These are phyloP conservation scores for Opisthocomus hoazin DNA, from an alignment of 2,113 vertebrate genomes.

Conservation along the genomic window DNA sequence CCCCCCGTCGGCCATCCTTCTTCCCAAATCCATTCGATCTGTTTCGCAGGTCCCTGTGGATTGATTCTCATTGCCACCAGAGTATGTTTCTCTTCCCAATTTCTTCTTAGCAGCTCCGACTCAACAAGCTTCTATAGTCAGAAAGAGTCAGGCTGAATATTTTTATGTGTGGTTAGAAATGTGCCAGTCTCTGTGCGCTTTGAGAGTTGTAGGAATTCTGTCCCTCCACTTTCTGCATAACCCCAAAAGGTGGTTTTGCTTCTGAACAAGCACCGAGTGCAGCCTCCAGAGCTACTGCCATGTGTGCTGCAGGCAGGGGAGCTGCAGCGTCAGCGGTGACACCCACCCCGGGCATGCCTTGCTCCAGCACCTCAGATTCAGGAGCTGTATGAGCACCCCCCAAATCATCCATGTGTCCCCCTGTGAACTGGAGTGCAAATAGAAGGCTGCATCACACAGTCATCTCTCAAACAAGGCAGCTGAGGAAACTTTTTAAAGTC, in stretches of 20 bases:
- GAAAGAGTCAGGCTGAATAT: neutral
- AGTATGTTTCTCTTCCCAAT: neutral
- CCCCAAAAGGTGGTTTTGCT: neutral
- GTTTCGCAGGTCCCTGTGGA: neutral
- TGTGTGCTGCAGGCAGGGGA: accelerated
- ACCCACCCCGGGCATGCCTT: accelerated
- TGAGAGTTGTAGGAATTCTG: neutral
- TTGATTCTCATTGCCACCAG: neutral
- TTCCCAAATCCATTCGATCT: neutral
- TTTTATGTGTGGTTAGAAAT: neutral
- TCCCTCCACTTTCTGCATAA: neutral
- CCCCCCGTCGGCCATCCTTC: neutral
- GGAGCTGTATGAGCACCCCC: neutral
- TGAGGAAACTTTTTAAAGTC: neutral
- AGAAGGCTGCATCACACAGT: neutral
- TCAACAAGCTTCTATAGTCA: neutral
- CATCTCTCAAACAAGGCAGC: neutral
- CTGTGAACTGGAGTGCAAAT: neutral
- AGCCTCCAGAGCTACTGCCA: neutral
- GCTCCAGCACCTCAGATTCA: neutral
- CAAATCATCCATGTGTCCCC: neutral
- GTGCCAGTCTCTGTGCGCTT: accelerated
- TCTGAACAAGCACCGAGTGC: neutral
- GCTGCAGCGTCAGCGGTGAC: accelerated
- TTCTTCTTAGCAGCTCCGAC: neutral